phyloP scores from a whole-genome alignment of 2,113 vertebrate genomes.

The Mesembrinibis cayennensis region DNA sequence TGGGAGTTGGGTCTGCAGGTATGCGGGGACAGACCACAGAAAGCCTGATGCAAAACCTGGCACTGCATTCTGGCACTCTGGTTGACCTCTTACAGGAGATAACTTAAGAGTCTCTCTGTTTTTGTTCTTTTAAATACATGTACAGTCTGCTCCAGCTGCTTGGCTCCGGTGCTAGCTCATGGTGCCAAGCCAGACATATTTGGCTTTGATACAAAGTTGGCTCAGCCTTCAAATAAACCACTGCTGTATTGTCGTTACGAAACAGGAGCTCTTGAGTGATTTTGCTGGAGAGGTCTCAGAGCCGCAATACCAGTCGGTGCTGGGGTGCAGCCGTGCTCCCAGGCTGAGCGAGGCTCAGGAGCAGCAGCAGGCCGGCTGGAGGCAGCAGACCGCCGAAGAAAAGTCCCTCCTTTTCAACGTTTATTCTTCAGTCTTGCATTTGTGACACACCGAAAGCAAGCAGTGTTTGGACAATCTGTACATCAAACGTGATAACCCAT shows the following conservation, averaged over 20 bases:
- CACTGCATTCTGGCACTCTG: neutral
- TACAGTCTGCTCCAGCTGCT: conserved; percentile 56
- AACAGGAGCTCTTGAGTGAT: conserved; percentile 45
- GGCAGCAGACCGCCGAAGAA: neutral
- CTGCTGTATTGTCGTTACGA: neutral
- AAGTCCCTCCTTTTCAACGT: neutral
- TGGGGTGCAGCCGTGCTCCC: neutral
- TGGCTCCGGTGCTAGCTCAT: neutral
- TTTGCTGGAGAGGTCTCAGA: neutral
- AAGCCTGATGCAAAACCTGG: conserved; percentile 19
- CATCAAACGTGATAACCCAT: neutral
- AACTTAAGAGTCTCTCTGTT: conserved; percentile 20
- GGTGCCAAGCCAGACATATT: conserved; percentile 47
- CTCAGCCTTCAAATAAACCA: conserved; percentile 55
- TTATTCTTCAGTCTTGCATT: neutral
- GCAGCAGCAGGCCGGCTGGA: neutral
- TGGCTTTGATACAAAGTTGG: conserved; percentile 46
- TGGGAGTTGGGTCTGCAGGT: neutral
- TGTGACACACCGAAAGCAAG: neutral
- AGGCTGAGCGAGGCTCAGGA: neutral
- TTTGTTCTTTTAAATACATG: conserved; percentile 39
- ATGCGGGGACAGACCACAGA: neutral
- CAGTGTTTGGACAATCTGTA: neutral
- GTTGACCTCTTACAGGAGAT: conserved; percentile 46
- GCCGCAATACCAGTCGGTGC: fast-evolving